Base-by-base conservation (phyloP, 2,113 vertebrate species). In the Larimichthys crocea region DNA sequence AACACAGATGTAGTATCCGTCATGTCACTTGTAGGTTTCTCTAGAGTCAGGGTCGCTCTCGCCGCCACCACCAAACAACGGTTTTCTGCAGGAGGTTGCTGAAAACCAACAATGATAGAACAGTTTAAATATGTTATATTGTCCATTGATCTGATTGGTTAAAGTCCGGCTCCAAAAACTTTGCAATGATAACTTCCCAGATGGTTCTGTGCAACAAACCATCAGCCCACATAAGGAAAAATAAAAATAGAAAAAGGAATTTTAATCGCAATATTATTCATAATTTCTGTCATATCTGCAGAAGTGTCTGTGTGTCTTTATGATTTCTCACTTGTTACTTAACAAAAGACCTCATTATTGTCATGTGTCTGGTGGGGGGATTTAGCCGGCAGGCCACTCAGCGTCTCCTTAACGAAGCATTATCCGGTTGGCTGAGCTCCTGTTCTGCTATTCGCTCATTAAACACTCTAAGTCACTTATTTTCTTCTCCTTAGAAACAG, bases 361-460 rank as follows among this genome's bases (percentile, higher is more conserved):
- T 31, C 3, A 42, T 50, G 69, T 8, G 31, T 68, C 69, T 69
- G 78, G 22, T 26, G 63, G 40, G 31, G 8, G 42, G 91, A 70
- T 84, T 90, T 76, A 88, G 15, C 46, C n/a, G 9, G 10, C 68
- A 87, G 82, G 76, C 87, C 87, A 91, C 87, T 84, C 78, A 76
- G 91, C 91, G 44, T 85, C 89, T 88, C 87, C 84, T 90, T 85
- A 88, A 70, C 66, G n/a, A 46, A 82, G 78, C 69, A 79, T 90
- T 89, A 89, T 82, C 86, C 63, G 29, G 12, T 42, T 3, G 80
- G 70, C 71, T 77, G 73, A 88, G 83, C 88, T 77, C 10, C 46
- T 22, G 81, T 19, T 82, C 86, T 67, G 64, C 72, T 48, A n/a
- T 70, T 77, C 20, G 26, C 80, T 85, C 86, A 79, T 83, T 81